phyloP scores from a whole-genome alignment of 2,797 vertebrate species.

The Sebastes dallii region DNA sequence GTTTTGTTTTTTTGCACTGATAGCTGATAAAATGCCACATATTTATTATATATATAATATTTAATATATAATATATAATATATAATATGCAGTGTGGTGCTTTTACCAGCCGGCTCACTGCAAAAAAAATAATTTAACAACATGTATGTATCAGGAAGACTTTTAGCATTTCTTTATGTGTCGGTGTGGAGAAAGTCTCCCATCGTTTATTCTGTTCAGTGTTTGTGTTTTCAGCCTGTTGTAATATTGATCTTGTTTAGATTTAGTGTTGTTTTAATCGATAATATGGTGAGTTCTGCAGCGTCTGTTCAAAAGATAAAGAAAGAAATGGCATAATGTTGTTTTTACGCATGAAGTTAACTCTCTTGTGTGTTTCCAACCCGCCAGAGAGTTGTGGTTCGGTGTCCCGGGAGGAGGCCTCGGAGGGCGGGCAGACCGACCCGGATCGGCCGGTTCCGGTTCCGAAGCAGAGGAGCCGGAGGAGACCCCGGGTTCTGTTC shows the following conservation, averaged over 20 bases:
- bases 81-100: constrained; percentile 35
- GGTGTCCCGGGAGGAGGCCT: constrained; percentile 78
- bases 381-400: constrained; percentile 82
- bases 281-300: not conserved
- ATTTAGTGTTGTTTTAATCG: constrained; percentile 45
- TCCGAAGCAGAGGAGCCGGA: constrained; percentile 84
- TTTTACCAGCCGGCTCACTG: constrained; percentile 49
- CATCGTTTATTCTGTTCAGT: constrained; percentile 37
- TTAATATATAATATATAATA: too few relatives aligned
- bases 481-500: constrained; percentile 93
- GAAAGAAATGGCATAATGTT: not conserved
- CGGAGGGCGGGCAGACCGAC: constrained; percentile 77
- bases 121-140: constrained; percentile 42
- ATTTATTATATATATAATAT: constrained; percentile 16
- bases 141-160: constrained; percentile 28
- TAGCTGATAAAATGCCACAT: constrained; percentile 42
- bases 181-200: constrained; percentile 34
- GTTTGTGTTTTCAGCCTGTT: constrained; percentile 62
- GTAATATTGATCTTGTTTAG: constrained; percentile 62
- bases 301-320: not conserved
- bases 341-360: not conserved
- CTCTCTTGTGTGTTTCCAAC: not conserved
- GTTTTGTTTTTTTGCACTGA: constrained; percentile 60
- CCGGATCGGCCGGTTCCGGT: constrained; percentile 78
- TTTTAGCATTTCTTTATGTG: constrained; percentile 69